These are phyloP conservation scores for Diprion similis DNA, from an alignment of 1,140 invertebrate species.

Conservation along the genomic window DNA sequence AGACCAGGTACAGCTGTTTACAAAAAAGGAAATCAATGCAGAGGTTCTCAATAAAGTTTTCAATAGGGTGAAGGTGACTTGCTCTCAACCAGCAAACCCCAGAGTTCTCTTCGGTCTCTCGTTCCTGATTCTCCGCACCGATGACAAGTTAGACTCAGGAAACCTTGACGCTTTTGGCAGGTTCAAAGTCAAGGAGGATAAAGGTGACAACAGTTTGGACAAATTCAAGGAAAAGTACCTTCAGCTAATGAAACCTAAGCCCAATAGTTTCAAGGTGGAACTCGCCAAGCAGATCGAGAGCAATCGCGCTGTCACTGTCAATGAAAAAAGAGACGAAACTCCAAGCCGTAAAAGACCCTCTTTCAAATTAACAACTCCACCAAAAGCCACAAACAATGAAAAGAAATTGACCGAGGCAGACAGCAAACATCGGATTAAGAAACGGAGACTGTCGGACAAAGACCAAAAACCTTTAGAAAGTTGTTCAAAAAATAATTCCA, in stretches of 20 bases:
- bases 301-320: background rate
- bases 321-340: slow-evolving; percentile 30
- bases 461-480: slow-evolving; percentile 26
- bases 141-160: slow-evolving; percentile 44
- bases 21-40: slow-evolving; percentile 53
- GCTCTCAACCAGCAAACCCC: slow-evolving; percentile 56
- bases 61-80: slow-evolving; percentile 53
- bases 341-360: slow-evolving; percentile 39
- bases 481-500: background rate
- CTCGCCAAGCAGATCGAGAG: slow-evolving; percentile 44
- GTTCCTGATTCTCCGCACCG: slow-evolving; percentile 50
- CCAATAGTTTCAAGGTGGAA: slow-evolving; percentile 41
- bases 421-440: background rate
- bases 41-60: slow-evolving; percentile 51
- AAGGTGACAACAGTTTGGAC: slow-evolving; percentile 29
- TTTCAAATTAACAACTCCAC: slow-evolving; percentile 38
- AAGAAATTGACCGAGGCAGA: slow-evolving; percentile 15
- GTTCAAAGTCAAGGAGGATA: slow-evolving; percentile 50
- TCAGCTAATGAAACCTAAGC: slow-evolving; percentile 32
- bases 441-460: background rate
- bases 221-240: slow-evolving; percentile 51
- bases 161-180: slow-evolving; percentile 53
- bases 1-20: slow-evolving; percentile 57
- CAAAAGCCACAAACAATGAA: background rate
- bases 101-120: slow-evolving; percentile 52